Evolutionary conservation across 2,888 invertebrate species (phyloP).

Genomic region (Trissolcus brochymenae): DNA sequence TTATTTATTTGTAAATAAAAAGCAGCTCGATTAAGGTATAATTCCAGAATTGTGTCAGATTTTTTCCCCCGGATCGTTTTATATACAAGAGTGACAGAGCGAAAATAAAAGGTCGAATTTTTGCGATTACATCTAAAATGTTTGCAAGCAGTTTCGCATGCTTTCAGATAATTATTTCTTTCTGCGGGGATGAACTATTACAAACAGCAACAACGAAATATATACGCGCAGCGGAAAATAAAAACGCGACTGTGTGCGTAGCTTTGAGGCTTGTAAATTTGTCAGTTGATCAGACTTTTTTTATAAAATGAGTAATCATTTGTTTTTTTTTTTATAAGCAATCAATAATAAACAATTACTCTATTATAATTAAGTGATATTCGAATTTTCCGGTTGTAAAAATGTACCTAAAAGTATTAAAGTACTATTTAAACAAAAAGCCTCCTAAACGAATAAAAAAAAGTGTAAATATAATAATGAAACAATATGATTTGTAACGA

Average conservation of each 20-base stretch:
- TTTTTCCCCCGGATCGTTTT: not conserved
- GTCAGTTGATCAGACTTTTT: too few species aligned
- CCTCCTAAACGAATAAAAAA: not conserved
- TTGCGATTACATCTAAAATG: constrained; percentile 14
- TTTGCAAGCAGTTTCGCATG: constrained; percentile 24
- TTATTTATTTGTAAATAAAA: constrained; percentile 22
- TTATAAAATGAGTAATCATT: too few species aligned
- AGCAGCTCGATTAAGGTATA: constrained; percentile 10
- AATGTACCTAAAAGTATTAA: too few species aligned
- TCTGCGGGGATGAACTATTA: constrained; percentile 12
- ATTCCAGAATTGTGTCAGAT: not conserved
- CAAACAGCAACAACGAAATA: constrained; percentile 7
- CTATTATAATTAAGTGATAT: too few species aligned
- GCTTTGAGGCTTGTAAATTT: constrained; percentile 1
- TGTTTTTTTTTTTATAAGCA: too few species aligned
- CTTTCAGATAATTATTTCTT: constrained; percentile 24
- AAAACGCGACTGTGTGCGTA: not conserved
- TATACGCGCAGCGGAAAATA: constrained; percentile 4
- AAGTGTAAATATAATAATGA: not conserved
- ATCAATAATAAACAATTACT: not conserved
- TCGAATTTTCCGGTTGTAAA: too few species aligned
- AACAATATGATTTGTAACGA: not conserved
- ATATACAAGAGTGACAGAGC: constrained; percentile 14
- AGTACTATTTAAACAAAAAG: too few species aligned
- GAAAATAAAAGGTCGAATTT: constrained; percentile 16